Evolutionary conservation across 2,797 vertebrate species (phyloP).

Genomic region (Peromyscus eremicus): DNA sequence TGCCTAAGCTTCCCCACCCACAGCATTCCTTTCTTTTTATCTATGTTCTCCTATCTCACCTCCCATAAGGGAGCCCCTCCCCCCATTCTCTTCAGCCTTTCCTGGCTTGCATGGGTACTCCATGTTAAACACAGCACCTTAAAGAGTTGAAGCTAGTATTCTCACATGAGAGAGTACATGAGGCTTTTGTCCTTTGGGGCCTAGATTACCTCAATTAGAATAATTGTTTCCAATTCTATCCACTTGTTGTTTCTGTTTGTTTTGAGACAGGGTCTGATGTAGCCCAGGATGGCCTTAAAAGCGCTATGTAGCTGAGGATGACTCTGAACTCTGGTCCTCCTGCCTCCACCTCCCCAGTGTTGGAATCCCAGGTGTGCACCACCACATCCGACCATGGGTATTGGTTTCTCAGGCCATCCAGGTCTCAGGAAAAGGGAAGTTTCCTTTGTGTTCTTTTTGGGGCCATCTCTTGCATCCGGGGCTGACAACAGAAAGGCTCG

Average conservation of each 20-base stretch:
- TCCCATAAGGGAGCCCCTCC: not conserved
- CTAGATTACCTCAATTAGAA: not conserved
- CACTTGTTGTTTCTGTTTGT: not conserved
- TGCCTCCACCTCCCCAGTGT: not conserved
- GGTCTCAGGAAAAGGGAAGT: rapidly evolving
- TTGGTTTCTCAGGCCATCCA: not conserved
- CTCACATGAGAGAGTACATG: not conserved
- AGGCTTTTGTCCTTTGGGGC: not conserved
- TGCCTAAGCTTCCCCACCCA: not conserved
- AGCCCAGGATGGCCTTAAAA: not conserved
- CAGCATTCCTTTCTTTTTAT: not conserved
- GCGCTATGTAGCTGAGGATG: not conserved
- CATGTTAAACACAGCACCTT: not conserved
- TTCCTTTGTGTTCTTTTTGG: not conserved
- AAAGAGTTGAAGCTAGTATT: not conserved
- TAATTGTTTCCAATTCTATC: not conserved
- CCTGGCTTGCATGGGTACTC: not conserved
- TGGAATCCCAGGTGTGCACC: not conserved
- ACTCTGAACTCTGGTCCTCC: not conserved
- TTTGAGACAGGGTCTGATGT: not conserved
- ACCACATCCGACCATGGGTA: not conserved
- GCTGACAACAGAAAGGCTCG: not conserved
- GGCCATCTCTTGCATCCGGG: not conserved
- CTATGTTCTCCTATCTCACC: not conserved
- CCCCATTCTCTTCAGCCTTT: not conserved